Evolutionary conservation across 2,113 vertebrate genomes (phyloP).

Genomic region (Sinocyclocheilus grahami): DNA sequence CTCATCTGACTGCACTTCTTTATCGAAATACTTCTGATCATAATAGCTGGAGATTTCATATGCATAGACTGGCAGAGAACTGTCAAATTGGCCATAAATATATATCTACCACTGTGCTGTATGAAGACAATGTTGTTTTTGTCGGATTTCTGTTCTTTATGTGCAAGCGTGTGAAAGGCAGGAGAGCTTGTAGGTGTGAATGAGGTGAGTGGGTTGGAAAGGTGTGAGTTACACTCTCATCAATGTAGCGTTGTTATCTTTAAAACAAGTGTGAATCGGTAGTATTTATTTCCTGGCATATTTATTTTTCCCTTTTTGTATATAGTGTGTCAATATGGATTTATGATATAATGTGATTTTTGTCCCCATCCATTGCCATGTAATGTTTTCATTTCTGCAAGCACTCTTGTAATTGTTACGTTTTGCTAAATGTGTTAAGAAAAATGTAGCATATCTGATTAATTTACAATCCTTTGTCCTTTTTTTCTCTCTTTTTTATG

Average conservation of each 20-base stretch:
- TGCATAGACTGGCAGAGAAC: constrained; percentile 53
- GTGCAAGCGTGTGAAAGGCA: background rate
- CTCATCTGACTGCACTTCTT: constrained; percentile 39
- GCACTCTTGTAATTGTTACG: constrained; percentile 60
- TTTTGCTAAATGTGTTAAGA: constrained; percentile 56
- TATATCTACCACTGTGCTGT: constrained; percentile 56
- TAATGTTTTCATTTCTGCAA: constrained; percentile 68
- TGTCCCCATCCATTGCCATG: constrained; percentile 50
- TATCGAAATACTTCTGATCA: constrained; percentile 32
- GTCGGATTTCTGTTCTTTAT: constrained; percentile 30
- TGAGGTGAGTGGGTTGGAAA: constrained; percentile 48
- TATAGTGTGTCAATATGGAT: constrained; percentile 64
- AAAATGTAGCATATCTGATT: constrained; percentile 75
- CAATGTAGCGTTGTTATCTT: constrained; percentile 78
- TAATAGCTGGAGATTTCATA: constrained; percentile 52
- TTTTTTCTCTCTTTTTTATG: constrained; percentile 44
- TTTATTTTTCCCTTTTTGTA: constrained; percentile 69
- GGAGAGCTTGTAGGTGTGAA: constrained; percentile 51
- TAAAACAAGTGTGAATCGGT: constrained; percentile 60
- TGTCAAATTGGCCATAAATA: constrained; percentile 52
- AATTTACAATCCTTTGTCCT: constrained; percentile 64
- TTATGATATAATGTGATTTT: constrained; percentile 65
- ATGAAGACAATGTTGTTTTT: constrained; percentile 44
- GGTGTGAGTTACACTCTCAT: constrained; percentile 66
- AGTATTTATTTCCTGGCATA: constrained; percentile 70